Percentiles rank a stretch among this genome's conserved stretches.
These are phyloP conservation scores for Yponomeuta sedellus DNA, from an alignment of 2,888 invertebrate species.

Conservation along the genomic window DNA sequence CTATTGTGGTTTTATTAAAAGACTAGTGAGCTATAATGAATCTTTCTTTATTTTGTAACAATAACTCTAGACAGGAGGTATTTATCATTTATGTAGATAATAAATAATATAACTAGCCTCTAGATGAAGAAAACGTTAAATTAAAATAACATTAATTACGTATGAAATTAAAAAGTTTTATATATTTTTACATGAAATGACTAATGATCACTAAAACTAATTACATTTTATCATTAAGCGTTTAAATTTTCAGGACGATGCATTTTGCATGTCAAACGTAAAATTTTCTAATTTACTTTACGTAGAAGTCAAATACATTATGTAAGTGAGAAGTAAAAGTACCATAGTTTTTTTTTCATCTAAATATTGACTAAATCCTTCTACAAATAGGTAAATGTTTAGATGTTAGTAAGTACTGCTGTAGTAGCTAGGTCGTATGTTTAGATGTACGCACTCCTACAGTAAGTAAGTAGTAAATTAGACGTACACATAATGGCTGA, in stretches of 20 bases:
- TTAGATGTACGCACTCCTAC: too few relatives aligned
- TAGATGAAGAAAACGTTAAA: background rate
- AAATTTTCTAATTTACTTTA: background rate
- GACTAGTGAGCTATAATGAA: conserved; percentile 47
- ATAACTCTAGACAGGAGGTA: conserved; percentile 71
- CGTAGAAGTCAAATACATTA: background rate
- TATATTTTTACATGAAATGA: background rate
- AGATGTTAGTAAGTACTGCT: background rate
- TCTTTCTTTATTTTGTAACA: conserved; percentile 71
- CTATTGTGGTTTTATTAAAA: background rate
- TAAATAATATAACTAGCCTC: conserved; percentile 22
- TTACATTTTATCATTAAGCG: conserved; percentile 5
- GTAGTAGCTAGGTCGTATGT: background rate
- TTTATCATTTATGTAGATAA: conserved; percentile 43
- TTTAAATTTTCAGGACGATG: background rate
- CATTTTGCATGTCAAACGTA: background rate
- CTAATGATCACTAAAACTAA: background rate
- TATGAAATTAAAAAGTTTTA: too few relatives aligned
- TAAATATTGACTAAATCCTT: too few relatives aligned
- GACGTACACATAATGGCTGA: too few relatives aligned
- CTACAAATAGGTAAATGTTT: too few relatives aligned
- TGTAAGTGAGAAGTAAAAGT: too few relatives aligned
- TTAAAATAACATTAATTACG: too few relatives aligned
- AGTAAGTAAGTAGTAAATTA: too few relatives aligned
- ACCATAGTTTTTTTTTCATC: too few relatives aligned